Percentiles rank a stretch among this genome's conserved stretches.
Conservation (phyloP, 2,113 vertebrate genomes). For the Sylvietta virens region DNA sequence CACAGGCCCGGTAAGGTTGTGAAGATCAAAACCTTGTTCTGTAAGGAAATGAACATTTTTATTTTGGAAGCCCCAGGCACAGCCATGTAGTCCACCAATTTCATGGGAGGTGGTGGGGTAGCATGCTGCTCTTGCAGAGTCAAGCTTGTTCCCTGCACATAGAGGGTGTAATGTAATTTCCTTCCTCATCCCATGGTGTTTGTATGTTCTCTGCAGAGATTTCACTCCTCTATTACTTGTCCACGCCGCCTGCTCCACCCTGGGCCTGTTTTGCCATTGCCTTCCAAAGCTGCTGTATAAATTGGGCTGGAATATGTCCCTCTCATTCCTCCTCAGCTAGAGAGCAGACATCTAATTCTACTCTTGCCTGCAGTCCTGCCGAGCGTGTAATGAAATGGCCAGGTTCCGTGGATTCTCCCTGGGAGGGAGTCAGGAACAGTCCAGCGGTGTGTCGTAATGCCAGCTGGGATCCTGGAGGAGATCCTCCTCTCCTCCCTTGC, state of each 20-base stretch:
- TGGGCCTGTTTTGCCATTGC: not conserved
- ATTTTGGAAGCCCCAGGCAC: not conserved
- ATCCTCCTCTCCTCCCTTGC: not conserved
- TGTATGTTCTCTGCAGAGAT: not conserved
- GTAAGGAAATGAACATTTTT: conserved; percentile 34
- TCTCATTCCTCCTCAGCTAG: not conserved
- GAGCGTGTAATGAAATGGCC: not conserved
- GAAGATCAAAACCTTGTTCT: conserved; percentile 38
- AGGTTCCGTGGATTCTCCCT: not conserved
- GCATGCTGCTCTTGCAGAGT: not conserved
- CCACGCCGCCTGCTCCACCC: not conserved
- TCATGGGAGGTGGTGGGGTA: not conserved
- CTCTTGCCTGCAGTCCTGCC: not conserved
- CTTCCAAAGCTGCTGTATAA: not conserved
- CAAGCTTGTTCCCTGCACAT: not conserved
- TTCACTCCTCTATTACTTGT: not conserved
- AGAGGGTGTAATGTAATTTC: not conserved
- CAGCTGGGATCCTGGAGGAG: not conserved
- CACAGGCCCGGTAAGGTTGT: not conserved
- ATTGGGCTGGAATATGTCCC: not conserved
- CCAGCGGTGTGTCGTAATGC: accelerated
- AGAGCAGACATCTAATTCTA: not conserved
- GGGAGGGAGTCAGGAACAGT: not conserved
- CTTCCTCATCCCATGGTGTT: not conserved
- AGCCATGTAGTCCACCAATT: not conserved